These are phyloP conservation scores for Imbricaverruca yamaguchii DNA, from an alignment of 2,888 invertebrate genomes.

Conservation along the genomic window DNA sequence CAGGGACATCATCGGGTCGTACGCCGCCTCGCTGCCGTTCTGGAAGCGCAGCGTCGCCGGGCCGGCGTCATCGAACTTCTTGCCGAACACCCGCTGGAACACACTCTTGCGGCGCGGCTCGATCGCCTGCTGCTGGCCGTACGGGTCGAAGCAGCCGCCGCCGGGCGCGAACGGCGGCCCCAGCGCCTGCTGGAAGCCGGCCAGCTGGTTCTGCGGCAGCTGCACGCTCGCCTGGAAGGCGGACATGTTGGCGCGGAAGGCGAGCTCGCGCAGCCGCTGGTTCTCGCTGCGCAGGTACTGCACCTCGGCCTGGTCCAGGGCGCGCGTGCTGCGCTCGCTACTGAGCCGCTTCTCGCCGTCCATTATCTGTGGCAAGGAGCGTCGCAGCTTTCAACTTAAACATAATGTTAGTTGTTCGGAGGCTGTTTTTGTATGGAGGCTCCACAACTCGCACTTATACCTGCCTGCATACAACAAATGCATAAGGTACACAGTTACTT, in stretches of 20 bases:
- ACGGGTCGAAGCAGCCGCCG: background rate
- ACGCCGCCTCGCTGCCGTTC: background rate
- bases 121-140: background rate
- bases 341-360: conserved; percentile 4
- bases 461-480: too few species aligned
- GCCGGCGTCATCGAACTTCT: background rate
- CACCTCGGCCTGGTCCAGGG: conserved; percentile 16
- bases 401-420: too few species aligned
- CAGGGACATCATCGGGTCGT: conserved; percentile 1
- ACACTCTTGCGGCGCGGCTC: background rate
- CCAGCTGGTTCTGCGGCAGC: conserved; percentile 14
- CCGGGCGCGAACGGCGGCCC: background rate
- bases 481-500: too few species aligned
- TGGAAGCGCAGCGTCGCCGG: background rate
- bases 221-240: conserved; percentile 8
- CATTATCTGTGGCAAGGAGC: background rate
- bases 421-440: too few species aligned
- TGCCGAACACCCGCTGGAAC: background rate
- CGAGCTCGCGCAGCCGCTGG: conserved; percentile 13
- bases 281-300: conserved; percentile 15
- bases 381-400: too few species aligned
- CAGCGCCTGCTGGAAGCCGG: background rate
- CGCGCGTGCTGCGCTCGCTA: background rate
- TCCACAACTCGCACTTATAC: too few species aligned
- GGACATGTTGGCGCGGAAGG: conserved; percentile 17